phyloP scores from a whole-genome alignment of 2,113 vertebrate genomes.

The Melanotaenia duboulayi region DNA sequence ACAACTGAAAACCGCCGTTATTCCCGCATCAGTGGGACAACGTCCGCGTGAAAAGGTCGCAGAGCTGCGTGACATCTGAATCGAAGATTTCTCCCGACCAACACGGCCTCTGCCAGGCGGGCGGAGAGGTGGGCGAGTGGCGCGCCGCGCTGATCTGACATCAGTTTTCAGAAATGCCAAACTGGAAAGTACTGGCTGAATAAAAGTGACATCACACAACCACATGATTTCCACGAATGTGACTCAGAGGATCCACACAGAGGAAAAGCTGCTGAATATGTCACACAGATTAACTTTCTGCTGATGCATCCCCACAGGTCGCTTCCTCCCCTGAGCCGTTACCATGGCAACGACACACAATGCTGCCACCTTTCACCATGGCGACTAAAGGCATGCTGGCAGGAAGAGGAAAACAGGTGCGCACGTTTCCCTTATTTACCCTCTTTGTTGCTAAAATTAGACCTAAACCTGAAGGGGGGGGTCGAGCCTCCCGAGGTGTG shows the following conservation, averaged over 20 bases:
- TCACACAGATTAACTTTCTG: slow-evolving; percentile 15
- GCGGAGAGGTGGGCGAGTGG: slow-evolving; percentile 32
- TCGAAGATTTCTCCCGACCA: no score
- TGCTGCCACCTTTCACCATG: slow-evolving; percentile 58
- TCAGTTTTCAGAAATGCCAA: slow-evolving; percentile 58
- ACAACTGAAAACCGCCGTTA: slow-evolving; percentile 2
- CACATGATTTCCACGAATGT: slow-evolving; percentile 49
- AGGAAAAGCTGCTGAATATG: not conserved
- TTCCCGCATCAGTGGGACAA: slow-evolving; percentile 18
- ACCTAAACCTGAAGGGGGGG: not conserved
- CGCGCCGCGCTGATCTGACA: slow-evolving; percentile 25
- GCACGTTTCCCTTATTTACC: slow-evolving; percentile 20
- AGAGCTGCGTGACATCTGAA: slow-evolving; percentile 46
- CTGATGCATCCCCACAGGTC: slow-evolving; percentile 31
- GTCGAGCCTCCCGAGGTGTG: no score
- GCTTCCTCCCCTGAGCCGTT: slow-evolving; percentile 64
- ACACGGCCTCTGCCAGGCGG: slow-evolving; percentile 28
- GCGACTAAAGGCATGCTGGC: slow-evolving; percentile 54
- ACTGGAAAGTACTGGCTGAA: slow-evolving; percentile 43
- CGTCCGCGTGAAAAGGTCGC: slow-evolving; percentile 14
- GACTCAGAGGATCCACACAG: slow-evolving; percentile 47
- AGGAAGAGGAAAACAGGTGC: slow-evolving; percentile 54
- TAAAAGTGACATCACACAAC: slow-evolving; percentile 33
- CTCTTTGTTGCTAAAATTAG: not conserved
- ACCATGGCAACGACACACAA: slow-evolving; percentile 53